phyloP scores from a whole-genome alignment of 2,113 vertebrate genomes.

The Vulpes lagopus region DNA sequence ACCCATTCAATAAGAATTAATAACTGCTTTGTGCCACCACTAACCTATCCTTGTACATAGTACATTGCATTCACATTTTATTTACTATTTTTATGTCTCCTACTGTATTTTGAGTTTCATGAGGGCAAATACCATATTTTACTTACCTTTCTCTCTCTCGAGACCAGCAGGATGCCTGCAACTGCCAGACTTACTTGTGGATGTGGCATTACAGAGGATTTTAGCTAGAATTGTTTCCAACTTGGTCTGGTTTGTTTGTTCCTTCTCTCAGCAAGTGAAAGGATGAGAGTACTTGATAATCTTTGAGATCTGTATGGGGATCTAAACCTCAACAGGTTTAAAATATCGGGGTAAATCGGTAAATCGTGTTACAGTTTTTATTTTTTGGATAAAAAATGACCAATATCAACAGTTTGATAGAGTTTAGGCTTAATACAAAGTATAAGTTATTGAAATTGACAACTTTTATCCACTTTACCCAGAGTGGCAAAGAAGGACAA shows the following conservation, averaged over 20 bases:
- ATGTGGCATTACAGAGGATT: not conserved
- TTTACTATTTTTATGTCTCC: not conserved
- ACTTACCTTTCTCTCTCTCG: not conserved
- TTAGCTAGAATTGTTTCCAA: not conserved
- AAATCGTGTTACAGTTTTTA: not conserved
- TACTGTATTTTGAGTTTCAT: not conserved
- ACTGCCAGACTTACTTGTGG: not conserved
- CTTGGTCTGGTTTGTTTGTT: not conserved
- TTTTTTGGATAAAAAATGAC: slow-evolving; percentile 43
- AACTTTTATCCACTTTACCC: not conserved
- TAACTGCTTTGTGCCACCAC: not conserved
- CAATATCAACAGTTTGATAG: not conserved
- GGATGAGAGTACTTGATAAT: not conserved
- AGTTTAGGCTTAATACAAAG: not conserved
- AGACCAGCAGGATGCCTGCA: not conserved
- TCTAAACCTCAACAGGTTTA: not conserved
- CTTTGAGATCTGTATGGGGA: not conserved
- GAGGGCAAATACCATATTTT: not conserved
- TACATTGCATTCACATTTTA: not conserved
- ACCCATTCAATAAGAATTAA: not conserved
- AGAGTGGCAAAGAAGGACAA: not conserved
- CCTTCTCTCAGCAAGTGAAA: not conserved
- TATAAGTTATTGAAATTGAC: not conserved
- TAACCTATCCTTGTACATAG: not conserved
- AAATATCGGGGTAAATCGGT: not conserved